Evolutionary conservation across 2,888 invertebrate genomes (phyloP).

Genomic region (Cartodere bifasciata): DNA sequence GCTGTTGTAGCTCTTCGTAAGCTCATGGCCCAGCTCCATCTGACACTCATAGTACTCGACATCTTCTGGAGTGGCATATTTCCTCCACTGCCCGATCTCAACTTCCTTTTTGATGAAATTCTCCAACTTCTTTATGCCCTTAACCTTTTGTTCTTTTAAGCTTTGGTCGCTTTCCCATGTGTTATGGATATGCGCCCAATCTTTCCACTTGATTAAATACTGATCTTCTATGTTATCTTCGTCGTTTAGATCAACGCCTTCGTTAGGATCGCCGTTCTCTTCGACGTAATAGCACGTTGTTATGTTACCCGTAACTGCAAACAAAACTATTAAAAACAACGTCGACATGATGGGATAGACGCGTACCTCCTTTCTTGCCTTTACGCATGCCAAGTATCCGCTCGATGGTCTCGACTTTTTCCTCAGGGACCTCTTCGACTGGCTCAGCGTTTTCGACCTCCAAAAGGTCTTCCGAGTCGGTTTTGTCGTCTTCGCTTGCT

Average conservation of each 20-base stretch:
- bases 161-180: slow-evolving; percentile 94
- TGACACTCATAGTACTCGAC: slow-evolving; percentile 97
- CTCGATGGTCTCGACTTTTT: slow-evolving; percentile 89
- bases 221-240: slow-evolving; percentile 70
- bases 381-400: slow-evolving; percentile 70
- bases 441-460: slow-evolving; percentile 57
- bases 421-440: slow-evolving; percentile 43
- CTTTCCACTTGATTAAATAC: slow-evolving; percentile 97
- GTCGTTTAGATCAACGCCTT: slow-evolving; percentile 52
- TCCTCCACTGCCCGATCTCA: slow-evolving; percentile 76
- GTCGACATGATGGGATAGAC: slow-evolving; percentile 13
- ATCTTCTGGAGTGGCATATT: slow-evolving; percentile 86
- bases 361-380: slow-evolving; percentile 80
- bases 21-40: slow-evolving; percentile 80
- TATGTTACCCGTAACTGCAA: slow-evolving; percentile 78
- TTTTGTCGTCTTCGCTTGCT: slow-evolving; percentile 80
- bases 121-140: slow-evolving; percentile 92
- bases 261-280: slow-evolving; percentile 89
- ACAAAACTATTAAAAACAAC: slow-evolving; percentile 4
- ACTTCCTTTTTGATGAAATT: slow-evolving; percentile 84
- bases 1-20: slow-evolving; percentile 79
- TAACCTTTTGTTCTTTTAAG: slow-evolving; percentile 80
- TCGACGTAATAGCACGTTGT: slow-evolving; percentile 93
- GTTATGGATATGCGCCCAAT: slow-evolving; percentile 98
- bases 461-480: slow-evolving; percentile 83